Conservation (phyloP, 53 echinoderm and acorn worm species). For the Pentamera pediparva region DNA sequence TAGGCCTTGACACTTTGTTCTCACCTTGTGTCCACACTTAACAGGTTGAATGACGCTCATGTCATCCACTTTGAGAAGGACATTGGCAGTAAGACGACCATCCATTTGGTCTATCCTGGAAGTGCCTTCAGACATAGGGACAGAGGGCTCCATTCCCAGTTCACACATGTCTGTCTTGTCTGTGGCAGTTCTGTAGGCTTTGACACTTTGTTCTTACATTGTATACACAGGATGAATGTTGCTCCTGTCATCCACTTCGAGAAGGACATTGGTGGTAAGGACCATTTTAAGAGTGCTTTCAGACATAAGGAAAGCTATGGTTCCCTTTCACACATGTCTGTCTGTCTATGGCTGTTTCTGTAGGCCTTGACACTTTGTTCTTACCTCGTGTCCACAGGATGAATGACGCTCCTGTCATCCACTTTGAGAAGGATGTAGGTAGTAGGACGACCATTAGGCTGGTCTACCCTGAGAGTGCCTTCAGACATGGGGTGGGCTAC, state of each 20-base stretch:
- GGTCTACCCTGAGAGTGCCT: constrained; percentile 85
- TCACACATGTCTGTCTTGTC: constrained; percentile 47
- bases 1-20: too few relatives aligned
- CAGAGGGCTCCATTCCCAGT: constrained; percentile 43
- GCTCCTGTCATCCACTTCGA: constrained; percentile 64
- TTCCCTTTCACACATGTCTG: too few relatives aligned
- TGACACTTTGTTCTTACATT: too few relatives aligned
- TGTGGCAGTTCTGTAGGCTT: neutral
- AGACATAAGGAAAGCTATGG: constrained; percentile 18
- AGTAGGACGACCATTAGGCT: constrained; percentile 76
- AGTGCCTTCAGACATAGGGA: constrained; percentile 60
- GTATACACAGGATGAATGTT: constrained; percentile 84
- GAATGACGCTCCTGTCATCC: constrained; percentile 69
- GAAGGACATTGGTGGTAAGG: constrained; percentile 68
- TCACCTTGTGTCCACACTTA: too few relatives aligned
- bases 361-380: too few relatives aligned
- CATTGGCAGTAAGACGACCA: constrained; percentile 75
- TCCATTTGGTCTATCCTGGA: constrained; percentile 83
- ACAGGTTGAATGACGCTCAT: constrained; percentile 86
- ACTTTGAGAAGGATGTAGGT: constrained; percentile 72
- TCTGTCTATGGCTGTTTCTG: neutral
- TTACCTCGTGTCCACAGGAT: too few relatives aligned
- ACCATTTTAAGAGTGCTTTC: constrained; percentile 81
- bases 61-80: constrained; percentile 55
- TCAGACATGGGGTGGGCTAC: constrained; percentile 22